These are phyloP conservation scores for Telmatochromis brichardi DNA, from an alignment of 2,113 vertebrate species.

Conservation along the genomic window DNA sequence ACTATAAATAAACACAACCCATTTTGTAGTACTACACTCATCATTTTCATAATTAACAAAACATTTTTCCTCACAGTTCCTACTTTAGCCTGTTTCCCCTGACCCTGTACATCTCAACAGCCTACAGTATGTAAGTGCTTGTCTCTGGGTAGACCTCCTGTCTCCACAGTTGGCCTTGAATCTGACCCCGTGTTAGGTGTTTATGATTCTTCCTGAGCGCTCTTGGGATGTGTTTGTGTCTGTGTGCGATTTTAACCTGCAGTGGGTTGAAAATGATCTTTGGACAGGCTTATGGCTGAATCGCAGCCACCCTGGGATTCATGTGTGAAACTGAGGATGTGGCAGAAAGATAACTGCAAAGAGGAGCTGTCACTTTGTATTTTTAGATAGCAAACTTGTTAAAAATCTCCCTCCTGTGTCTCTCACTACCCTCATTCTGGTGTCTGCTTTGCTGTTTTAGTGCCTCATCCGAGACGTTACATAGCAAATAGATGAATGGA, in stretches of 20 bases:
- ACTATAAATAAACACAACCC: not conserved
- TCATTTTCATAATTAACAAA: not conserved
- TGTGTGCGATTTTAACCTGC: constrained; percentile 23
- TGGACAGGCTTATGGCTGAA: not conserved
- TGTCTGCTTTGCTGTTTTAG: constrained; percentile 8
- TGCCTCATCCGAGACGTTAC: not conserved
- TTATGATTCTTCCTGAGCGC: not conserved
- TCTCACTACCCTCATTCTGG: not conserved
- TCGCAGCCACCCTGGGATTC: constrained; percentile 15
- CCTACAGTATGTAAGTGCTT: not conserved
- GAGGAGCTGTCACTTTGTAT: constrained; percentile 35
- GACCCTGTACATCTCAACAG: not conserved
- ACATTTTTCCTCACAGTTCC: not conserved
- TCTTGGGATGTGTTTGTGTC: constrained; percentile 4
- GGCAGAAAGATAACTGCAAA: constrained; percentile 36
- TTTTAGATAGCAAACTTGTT: constrained; percentile 46
- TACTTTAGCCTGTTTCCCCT: not conserved
- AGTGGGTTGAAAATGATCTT: constrained; percentile 34
- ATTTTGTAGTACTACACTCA: not conserved
- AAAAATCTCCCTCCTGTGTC: constrained; percentile 15
- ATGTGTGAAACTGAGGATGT: constrained; percentile 43
- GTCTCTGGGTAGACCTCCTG: constrained; percentile 19
- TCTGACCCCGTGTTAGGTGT: constrained; percentile 19
- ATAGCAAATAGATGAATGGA: constrained; percentile 12
- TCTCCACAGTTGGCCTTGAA: constrained; percentile 23